Evolutionary conservation across 1,140 invertebrate species (phyloP), one percentile per base, ranked within the genome.

Genomic region (Caerostris darwini): DNA sequence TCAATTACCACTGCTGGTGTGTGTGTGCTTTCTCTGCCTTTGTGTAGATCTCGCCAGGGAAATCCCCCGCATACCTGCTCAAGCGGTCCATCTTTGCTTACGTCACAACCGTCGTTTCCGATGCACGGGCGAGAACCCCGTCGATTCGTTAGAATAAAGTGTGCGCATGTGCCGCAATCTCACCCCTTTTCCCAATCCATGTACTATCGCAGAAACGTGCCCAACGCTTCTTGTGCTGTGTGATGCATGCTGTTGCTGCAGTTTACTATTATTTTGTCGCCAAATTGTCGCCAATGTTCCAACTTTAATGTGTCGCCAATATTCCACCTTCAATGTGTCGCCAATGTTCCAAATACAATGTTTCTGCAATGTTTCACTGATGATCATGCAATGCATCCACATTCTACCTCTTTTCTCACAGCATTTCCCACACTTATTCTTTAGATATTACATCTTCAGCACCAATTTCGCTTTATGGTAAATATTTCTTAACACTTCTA

Each of bases 21-120:
- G 54, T 58, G 14, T 14, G 92, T 85, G 87, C 83, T 93, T 69
- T 50, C 82, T 93, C 92, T 93, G 92, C 85, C 92, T 93, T 93
- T 81, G 85, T 93, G 92, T 93, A 85, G 85, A 93, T 61, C 67
- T 88, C 59, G 92, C 92, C 92, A 93, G 92, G 87, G 71, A 93
- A 14, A 8, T 67, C 71, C 92, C 87, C 67, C 86, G n/a, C 14
- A n/a, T 81, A 19, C 57, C 67, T 88, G 91, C 81, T 53, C 56
- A 53, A 8, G 69, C 17, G 54, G 12, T 7, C 10, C 6, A 71
- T 67, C 14, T 67, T 88, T 88, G 67, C 61, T 57, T 5, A 19
- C 19, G 64, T 34, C 34, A 69, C 61, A 19, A 58, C 85, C 64
- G 92, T 93, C 82, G 83, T 67, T 86, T 12, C 69, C 54, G 83